Conservation (phyloP, 2,888 invertebrate genomes). For the Drosophila kambysellisi region DNA sequence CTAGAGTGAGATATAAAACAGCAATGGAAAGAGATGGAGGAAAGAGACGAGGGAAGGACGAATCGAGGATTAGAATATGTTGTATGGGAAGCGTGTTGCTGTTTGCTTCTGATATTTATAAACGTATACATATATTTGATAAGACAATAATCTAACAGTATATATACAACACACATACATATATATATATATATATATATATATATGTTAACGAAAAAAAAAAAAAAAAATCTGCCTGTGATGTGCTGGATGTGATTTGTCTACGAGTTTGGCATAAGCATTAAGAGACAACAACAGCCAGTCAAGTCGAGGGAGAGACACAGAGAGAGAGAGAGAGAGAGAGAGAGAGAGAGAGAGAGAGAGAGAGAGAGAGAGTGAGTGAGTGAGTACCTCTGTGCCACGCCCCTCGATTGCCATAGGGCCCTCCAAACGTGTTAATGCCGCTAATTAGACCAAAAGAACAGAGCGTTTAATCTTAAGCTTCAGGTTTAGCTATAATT, state of each 20-base stretch:
- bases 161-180: constrained; percentile 32
- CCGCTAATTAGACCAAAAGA: constrained; percentile 74
- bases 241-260: constrained; percentile 79
- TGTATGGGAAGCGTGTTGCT: background rate
- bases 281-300: constrained; percentile 32
- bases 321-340: background rate
- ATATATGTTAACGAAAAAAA: constrained; percentile 29
- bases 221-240: constrained; percentile 69
- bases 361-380: background rate
- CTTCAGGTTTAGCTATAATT: constrained; percentile 55
- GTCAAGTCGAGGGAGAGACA: constrained; percentile 19
- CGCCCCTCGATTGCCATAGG: constrained; percentile 55
- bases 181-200: constrained; percentile 25
- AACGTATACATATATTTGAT: constrained; percentile 13
- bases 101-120: constrained; percentile 45
- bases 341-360: constrained; percentile 4
- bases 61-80: background rate
- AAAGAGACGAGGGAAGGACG: background rate
- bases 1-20: constrained; percentile 1
- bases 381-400: background rate
- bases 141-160: constrained; percentile 29
- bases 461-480: constrained; percentile 72
- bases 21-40: background rate
- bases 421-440: constrained; percentile 41
- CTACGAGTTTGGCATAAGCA: constrained; percentile 60